A percentile compares a stretch with the other conserved stretches of the same genome.
Conservation (phyloP, 2,888 invertebrate species). For the Pseudococcus longispinus region DNA sequence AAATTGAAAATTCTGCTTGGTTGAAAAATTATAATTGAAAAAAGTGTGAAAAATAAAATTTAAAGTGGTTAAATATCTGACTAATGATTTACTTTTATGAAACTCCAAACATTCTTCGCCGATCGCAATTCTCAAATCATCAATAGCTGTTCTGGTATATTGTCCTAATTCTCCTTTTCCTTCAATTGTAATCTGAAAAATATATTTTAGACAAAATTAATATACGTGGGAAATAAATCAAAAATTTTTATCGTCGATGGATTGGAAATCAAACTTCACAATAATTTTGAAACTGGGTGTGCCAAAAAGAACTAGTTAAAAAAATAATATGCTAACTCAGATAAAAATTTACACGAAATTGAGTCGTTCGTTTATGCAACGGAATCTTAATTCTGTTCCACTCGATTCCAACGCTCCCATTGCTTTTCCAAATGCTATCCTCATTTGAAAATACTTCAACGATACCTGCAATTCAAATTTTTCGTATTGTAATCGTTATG, state of each 20-base stretch:
- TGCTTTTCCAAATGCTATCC: constrained; percentile 68
- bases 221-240: background rate
- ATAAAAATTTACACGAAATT: constrained; percentile 44
- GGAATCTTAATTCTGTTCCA: constrained; percentile 70
- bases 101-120: constrained; percentile 66
- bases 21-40: background rate
- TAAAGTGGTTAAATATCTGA: background rate
- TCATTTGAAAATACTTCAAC: constrained; percentile 68
- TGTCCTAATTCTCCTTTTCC: constrained; percentile 66
- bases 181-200: constrained; percentile 76
- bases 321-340: constrained; percentile 8
- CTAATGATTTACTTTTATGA: background rate
- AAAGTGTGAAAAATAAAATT: background rate
- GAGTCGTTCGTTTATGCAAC: background rate
- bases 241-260: background rate
- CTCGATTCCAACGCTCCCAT: constrained; percentile 73
- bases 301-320: background rate
- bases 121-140: constrained; percentile 75
- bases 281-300: background rate
- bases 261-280: background rate
- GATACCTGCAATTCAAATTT: constrained; percentile 61
- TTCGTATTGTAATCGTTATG: background rate
- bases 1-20: background rate
- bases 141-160: constrained; percentile 78
- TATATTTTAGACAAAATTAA: background rate